Evolutionary conservation across 2,888 invertebrate genomes (phyloP).

Genomic region (Caprella mutica): DNA sequence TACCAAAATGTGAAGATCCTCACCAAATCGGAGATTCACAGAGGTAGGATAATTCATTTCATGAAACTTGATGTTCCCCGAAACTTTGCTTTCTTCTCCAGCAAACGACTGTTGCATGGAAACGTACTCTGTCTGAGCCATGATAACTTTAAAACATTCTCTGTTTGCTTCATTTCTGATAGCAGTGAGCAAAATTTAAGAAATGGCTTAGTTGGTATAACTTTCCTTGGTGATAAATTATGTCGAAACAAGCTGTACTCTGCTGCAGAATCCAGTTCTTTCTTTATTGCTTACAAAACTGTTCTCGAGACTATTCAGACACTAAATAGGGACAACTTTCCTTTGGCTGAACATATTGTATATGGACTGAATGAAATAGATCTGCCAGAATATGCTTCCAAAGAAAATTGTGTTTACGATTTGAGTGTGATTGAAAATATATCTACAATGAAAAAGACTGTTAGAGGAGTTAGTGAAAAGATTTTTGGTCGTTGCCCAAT

Average conservation of each 20-base stretch:
- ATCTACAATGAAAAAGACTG: neutral
- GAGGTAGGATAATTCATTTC: conserved; percentile 1
- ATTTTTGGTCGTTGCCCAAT: no score
- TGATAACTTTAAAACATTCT: conserved; percentile 30
- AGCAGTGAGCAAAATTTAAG: conserved; percentile 14
- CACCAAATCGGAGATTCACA: conserved; percentile 32
- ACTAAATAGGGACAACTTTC: conserved; percentile 36
- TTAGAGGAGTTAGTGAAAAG: no score
- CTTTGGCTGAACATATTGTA: conserved; percentile 38
- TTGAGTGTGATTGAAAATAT: conserved; percentile 7
- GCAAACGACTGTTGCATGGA: conserved; percentile 31
- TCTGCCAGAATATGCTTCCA: conserved; percentile 38
- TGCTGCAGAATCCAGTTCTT: conserved; percentile 43
- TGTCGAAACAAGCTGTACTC: conserved; percentile 18
- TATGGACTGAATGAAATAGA: conserved; percentile 22
- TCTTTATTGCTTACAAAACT: conserved; percentile 44
- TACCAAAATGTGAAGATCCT: conserved; percentile 46
- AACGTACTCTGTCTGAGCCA: conserved; percentile 31
- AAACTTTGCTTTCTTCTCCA: conserved; percentile 13
- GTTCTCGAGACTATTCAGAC: conserved; percentile 41
- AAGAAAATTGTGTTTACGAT: conserved; percentile 4
- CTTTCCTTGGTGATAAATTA: conserved; percentile 17
- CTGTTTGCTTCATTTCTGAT: conserved; percentile 12
- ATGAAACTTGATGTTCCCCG: conserved; percentile 13
- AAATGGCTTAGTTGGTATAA: conserved; percentile 17